These are phyloP conservation scores for Hycleus phaleratus DNA, from an alignment of 1,140 invertebrate genomes.

Conservation along the genomic window DNA sequence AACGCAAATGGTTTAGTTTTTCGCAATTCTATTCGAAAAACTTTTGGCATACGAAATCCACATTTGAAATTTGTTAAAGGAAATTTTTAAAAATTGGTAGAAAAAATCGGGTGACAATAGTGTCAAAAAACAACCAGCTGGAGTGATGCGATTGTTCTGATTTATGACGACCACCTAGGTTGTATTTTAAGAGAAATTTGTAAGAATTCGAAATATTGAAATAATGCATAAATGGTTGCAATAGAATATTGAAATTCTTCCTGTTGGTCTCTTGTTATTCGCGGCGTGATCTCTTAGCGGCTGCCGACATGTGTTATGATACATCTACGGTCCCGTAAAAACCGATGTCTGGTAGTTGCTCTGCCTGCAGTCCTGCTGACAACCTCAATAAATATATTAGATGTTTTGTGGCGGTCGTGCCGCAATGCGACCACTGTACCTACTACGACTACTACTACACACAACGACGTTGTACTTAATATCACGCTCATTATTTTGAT, in stretches of 20 bases:
- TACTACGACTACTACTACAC: not conserved
- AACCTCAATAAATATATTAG: constrained; percentile 23
- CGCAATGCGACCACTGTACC: constrained; percentile 16
- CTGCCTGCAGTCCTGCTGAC: constrained; percentile 15
- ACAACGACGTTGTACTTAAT: constrained; percentile 11
- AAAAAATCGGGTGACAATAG: no score
- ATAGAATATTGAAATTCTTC: not conserved
- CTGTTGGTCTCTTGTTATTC: constrained; percentile 14
- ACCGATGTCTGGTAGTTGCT: constrained; percentile 15
- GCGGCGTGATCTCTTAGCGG: constrained; percentile 13
- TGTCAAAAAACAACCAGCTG: no score
- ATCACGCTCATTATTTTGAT: constrained; percentile 21
- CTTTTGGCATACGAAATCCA: no score
- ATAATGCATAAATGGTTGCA: not conserved
- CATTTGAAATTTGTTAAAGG: no score
- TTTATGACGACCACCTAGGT: no score
- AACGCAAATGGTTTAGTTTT: not conserved
- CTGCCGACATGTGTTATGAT: constrained; percentile 20
- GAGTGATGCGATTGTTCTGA: no score
- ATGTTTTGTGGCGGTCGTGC: constrained; percentile 19
- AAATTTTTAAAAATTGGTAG: no score
- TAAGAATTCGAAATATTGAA: not conserved
- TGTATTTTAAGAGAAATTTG: no score
- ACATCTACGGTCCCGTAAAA: constrained; percentile 18
- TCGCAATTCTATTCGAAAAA: no score